Percentiles rank a stretch among this genome's conserved stretches.
Conservation (phyloP, 1,140 invertebrate species). For the Pseudomyrmex dendroicus region DNA sequence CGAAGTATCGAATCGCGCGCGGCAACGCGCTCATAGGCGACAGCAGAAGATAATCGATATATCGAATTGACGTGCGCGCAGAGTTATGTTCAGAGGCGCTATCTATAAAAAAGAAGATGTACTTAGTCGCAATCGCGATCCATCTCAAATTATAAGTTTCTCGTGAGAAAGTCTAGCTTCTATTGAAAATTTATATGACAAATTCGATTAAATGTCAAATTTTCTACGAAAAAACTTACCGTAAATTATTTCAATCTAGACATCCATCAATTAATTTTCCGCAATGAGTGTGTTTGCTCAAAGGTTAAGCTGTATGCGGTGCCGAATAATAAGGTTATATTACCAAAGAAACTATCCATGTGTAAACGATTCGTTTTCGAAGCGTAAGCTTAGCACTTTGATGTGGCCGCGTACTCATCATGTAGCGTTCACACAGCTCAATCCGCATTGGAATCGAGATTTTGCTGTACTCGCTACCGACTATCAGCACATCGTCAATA, state of each 20-base stretch:
- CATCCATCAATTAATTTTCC: background rate
- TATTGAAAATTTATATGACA: too few species aligned
- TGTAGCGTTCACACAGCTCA: background rate
- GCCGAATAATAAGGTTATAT: background rate
- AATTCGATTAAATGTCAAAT: background rate
- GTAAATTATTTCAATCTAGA: background rate
- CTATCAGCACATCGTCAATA: too few species aligned
- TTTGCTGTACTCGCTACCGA: background rate
- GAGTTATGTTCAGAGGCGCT: too few species aligned
- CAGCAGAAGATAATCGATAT: background rate
- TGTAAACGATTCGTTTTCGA: too few species aligned
- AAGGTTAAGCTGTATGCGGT: background rate
- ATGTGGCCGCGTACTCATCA: background rate
- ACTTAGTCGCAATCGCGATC: too few species aligned
- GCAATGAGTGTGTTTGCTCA: constrained; percentile 12
- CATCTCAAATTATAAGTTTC: too few species aligned
- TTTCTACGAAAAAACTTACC: background rate
- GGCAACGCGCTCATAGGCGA: too few species aligned
- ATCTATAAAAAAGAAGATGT: too few species aligned
- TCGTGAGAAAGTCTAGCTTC: too few species aligned
- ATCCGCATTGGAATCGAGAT: background rate
- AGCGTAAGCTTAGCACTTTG: background rate
- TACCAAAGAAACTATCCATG: background rate
- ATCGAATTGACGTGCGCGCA: background rate
- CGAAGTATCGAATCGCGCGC: background rate